Base-by-base conservation (phyloP, 2,888 invertebrate species). In the Xylota sylvarum region DNA sequence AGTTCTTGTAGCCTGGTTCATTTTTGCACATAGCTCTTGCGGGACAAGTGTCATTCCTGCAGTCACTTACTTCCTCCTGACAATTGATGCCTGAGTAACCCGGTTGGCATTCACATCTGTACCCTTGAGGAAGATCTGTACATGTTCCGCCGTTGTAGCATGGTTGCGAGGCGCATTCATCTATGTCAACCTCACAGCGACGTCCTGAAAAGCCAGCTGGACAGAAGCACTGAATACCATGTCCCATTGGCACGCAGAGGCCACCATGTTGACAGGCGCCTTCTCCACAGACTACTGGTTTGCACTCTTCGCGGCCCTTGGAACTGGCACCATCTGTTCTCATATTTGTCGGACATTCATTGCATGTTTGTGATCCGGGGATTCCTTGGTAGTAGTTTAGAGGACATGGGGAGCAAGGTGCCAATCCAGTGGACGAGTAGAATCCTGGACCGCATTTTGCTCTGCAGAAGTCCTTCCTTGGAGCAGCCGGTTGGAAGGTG, bases 21-120 rank as follows among this genome's bases (percentile, higher is more conserved):
- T 99, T 98, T 93, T 98, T 98, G 92, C 99, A 99, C 97, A 98
- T 98, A 4, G 98, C 98, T 90, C 98, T 94, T 90, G 98, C 98
- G 0, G 98, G 97, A 89, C 99, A 99, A 0, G 98, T 97, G 86
- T 97, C 96, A 90, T 96, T 96, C 88, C 94, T 94, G 90, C 98
- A 98, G 89, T 98, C 98, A 14, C 97, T 96, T 89, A 96, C 95
- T 92, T 98, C 98, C 91, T 98, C 97, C 93, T 99, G 98, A 90
- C 99, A 99, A 91, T 98, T 98, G 40, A 97, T 95, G n/a, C 98
- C 98, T 7, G 96, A 95, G 90, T 97, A 98, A 52, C 98, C 98
- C 5, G 95, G 94, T 0, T 96, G 95, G 90, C 98, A 98, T 87
- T 97, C 95, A 89, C 98, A 98, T 89, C 96, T 95, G 90, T 98